Conservation (phyloP, 23 tunicate genomes). For the Clavelina lepadiformis region DNA sequence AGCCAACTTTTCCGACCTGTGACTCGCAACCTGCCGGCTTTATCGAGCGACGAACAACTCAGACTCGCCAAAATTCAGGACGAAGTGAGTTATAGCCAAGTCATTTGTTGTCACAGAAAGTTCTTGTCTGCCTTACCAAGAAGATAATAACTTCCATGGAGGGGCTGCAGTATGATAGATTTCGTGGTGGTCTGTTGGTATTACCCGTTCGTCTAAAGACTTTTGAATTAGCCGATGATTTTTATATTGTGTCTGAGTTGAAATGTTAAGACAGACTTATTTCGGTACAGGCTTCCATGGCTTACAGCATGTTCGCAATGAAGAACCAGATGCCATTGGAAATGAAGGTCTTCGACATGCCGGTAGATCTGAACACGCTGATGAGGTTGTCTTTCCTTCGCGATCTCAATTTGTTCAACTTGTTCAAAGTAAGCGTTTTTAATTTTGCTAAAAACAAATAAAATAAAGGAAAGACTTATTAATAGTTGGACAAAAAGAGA, state of each 20-base stretch:
- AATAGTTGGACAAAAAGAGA: too few relatives aligned
- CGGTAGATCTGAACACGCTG: slow-evolving; percentile 5
- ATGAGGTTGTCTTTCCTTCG: slow-evolving; percentile 7
- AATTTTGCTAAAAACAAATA: too few relatives aligned
- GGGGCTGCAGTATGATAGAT: too few relatives aligned
- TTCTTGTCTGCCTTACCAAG: too few relatives aligned
- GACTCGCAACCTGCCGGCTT: slow-evolving; percentile 13
- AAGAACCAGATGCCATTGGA: slow-evolving; percentile 32
- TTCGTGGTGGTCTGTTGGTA: too few relatives aligned
- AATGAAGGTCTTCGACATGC: slow-evolving; percentile 13
- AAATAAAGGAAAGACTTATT: too few relatives aligned
- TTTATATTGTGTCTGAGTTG: too few relatives aligned
- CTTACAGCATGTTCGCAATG: slow-evolving; percentile 37
- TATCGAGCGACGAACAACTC: slow-evolving; percentile 11
- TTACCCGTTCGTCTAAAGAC: too few relatives aligned
- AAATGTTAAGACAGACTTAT: neutral
- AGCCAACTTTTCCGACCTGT: slow-evolving; percentile 13
- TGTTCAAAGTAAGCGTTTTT: slow-evolving; percentile 30
- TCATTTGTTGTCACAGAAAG: too few relatives aligned
- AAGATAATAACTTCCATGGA: too few relatives aligned
- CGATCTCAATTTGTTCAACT: slow-evolving; percentile 12
- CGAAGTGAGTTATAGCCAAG: slow-evolving; percentile 28
- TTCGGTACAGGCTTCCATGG: slow-evolving; percentile 22
- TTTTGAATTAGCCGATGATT: too few relatives aligned
- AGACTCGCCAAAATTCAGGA: slow-evolving; percentile 35